Evolutionary conservation across 1,140 invertebrate species (phyloP), one percentile per base, ranked within the genome.

Genomic region (Venustaconcha ellipsiformis): DNA sequence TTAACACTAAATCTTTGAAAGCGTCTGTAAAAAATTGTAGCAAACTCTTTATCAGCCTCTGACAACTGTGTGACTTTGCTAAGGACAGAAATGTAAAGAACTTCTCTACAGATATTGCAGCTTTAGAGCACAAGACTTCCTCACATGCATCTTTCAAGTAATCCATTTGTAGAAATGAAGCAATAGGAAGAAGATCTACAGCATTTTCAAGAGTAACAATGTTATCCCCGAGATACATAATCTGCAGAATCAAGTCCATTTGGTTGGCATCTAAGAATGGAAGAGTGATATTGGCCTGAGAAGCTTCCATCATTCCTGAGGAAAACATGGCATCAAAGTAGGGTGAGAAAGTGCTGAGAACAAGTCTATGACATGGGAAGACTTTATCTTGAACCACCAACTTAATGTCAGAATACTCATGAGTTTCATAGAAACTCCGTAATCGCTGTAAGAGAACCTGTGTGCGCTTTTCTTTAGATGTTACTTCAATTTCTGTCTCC

Each of bases 291-390:
- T 84, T 70, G 2, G 85, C 84, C 30, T 81, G 83, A 18, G 84
- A 73, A 63, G 80, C 83, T 79, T 88, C 86, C 23, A 80, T 80
- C 85, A 88, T 87, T 17, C 86, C 85, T 2, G 87, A 86, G 13
- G 72, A 82, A 79, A 85, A 85, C 83, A 85, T 85, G 55, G 83
- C 83, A 58, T 85, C 82, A 65, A 85, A 85, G 64, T 85, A 85
- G 15, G 83, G 83, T n/a, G 83, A 85, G 23, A 79, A 76, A 14
- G 83, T 80, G 12, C 81, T 80, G 17, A 85, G 68, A 13, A 85
- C 78, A 2, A 78, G 70, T 65, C 80, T 80, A 65, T 85, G 83
- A 64, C 83, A 85, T 23, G 79, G 72, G 30, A 83, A 85, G 15
- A 78, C 76, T 57, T 63, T 70, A 14, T 70, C 76, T 26, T 80